Evolutionary conservation across 2,113 vertebrate species (phyloP).

Genomic region (Haemorhous mexicanus): DNA sequence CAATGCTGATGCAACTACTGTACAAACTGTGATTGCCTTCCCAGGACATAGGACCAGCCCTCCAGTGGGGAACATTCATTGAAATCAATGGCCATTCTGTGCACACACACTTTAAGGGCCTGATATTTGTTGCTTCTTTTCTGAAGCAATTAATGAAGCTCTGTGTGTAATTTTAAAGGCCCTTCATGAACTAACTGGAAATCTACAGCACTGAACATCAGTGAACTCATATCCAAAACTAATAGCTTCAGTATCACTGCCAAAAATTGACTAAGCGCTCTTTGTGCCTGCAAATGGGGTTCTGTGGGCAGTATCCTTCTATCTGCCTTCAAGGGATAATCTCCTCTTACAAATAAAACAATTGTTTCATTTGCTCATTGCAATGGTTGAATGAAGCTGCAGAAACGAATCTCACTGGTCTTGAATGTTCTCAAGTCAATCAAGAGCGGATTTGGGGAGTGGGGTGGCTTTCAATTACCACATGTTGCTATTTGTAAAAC

Average conservation of each 20-base stretch:
- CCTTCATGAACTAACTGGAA: slow-evolving; percentile 56
- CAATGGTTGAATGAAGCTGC: slow-evolving; percentile 40
- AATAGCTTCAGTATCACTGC: slow-evolving; percentile 50
- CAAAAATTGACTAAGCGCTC: slow-evolving; percentile 49
- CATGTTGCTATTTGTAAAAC: neutral
- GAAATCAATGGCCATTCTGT: slow-evolving; percentile 47
- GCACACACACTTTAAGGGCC: neutral
- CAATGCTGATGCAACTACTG: neutral
- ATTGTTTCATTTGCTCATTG: slow-evolving; percentile 52
- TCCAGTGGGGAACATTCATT: neutral
- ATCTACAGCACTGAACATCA: slow-evolving; percentile 44
- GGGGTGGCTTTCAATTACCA: neutral
- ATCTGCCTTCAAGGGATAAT: slow-evolving; percentile 62
- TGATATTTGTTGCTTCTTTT: slow-evolving; percentile 35
- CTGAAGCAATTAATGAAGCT: slow-evolving; percentile 59
- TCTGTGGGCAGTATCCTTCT: slow-evolving; percentile 52
- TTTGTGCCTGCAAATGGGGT: slow-evolving; percentile 47
- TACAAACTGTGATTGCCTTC: neutral
- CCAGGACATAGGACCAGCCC: neutral
- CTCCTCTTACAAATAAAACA: slow-evolving; percentile 64
- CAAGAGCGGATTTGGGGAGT: neutral
- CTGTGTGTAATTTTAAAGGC: slow-evolving; percentile 61
- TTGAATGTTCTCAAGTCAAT: slow-evolving; percentile 19
- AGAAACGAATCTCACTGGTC: slow-evolving; percentile 30
- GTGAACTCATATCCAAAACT: slow-evolving; percentile 54